Evolutionary conservation across 1,140 invertebrate species (phyloP).

Genomic region (Eupristina koningsbergeri): DNA sequence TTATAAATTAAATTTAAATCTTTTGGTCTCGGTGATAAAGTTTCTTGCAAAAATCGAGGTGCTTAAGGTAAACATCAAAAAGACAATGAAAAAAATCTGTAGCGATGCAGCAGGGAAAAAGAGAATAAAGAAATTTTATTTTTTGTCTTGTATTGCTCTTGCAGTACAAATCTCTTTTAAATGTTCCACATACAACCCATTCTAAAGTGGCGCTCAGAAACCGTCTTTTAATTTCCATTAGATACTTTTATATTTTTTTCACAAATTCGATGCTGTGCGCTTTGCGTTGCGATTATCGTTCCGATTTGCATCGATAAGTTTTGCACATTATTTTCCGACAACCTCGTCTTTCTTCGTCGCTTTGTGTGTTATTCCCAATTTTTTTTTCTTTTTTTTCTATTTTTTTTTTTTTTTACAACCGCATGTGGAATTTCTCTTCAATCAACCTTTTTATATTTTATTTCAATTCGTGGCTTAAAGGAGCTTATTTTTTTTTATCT

Average conservation of each 20-base stretch:
- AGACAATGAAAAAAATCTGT: not conserved
- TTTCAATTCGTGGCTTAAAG: not conserved
- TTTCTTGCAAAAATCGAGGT: not conserved
- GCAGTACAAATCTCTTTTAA: not conserved
- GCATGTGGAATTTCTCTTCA: conserved; percentile 15
- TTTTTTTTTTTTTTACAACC: not conserved
- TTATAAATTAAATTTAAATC: not conserved
- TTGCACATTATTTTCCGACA: not conserved
- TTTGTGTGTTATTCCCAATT: not conserved
- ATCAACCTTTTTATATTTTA: not conserved
- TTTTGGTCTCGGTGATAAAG: not conserved
- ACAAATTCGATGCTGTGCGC: not conserved
- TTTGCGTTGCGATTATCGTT: not conserved
- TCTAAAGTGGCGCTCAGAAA: not conserved
- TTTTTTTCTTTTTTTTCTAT: too few species aligned
- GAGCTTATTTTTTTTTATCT: not conserved
- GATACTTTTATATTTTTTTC: not conserved
- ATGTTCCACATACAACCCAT: not conserved
- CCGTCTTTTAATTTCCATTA: conserved; percentile 36
- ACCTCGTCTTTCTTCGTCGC: not conserved
- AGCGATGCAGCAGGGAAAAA: not conserved
- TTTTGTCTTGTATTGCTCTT: not conserved
- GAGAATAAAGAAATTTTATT: not conserved
- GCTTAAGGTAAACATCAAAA: not conserved
- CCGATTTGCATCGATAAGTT: not conserved